phyloP scores from a whole-genome alignment of 2,113 vertebrate species.

The Barbus barbus region DNA sequence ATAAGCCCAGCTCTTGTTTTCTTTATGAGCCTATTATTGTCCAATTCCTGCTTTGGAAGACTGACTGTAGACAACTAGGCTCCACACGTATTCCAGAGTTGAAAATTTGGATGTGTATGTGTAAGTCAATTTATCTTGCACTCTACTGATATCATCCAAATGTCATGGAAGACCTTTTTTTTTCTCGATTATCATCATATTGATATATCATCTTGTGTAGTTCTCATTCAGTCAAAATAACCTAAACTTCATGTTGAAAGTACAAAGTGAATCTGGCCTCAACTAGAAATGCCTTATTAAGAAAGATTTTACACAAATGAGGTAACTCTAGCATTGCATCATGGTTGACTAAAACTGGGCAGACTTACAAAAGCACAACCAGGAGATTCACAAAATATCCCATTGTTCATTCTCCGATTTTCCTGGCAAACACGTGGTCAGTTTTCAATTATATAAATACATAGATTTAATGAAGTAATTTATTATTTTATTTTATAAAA shows the following conservation, averaged over 20 bases:
- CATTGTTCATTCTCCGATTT: constrained; percentile 19
- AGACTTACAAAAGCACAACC: not conserved
- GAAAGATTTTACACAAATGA: constrained; percentile 14
- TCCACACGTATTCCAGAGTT: not conserved
- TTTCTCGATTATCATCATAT: too few relatives aligned
- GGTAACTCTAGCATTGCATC: constrained; percentile 61
- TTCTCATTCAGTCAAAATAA: not conserved
- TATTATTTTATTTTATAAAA: not conserved
- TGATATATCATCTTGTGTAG: not conserved
- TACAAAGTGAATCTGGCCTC: not conserved
- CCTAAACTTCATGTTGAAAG: not conserved
- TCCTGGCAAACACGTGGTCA: not conserved
- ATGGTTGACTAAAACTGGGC: constrained; percentile 55
- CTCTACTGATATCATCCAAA: not conserved
- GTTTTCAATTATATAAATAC: not conserved
- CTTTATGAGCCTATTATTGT: constrained; percentile 53
- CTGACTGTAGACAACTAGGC: not conserved
- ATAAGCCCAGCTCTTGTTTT: constrained; percentile 44
- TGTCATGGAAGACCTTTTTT: not conserved
- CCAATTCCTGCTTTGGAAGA: constrained; percentile 20
- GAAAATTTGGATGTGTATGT: not conserved
- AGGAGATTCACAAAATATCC: constrained; percentile 25
- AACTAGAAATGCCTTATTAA: not conserved
- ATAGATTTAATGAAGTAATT: not conserved
- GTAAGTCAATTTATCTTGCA: not conserved